Base-by-base conservation (phyloP, 2,888 invertebrate genomes). In the Xestobium rufovillosum region DNA sequence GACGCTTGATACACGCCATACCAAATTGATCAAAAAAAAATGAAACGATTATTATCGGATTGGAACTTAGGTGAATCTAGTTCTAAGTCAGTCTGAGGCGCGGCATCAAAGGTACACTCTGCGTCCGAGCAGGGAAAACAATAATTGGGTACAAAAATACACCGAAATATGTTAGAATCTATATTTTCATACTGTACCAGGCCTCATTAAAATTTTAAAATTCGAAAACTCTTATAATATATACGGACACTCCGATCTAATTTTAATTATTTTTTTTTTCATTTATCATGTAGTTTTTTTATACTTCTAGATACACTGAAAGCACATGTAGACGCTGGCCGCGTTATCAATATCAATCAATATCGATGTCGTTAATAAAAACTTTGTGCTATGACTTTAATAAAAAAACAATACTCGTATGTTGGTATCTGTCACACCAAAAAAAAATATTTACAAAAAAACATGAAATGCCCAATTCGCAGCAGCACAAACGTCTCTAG, bases 61-160 rank as follows among this genome's bases (percentile, higher is more conserved):
- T 42, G 16, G 31, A 6, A 19, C 23, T n/a, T 43, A 41, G 41
- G 34, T 29, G 48, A 49, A 45, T 55, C 61, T 61, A 61, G 56
- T 55, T 56, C 61, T 61, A 63, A 61, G 55, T 63, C 63, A 63
- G 63, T 63, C 63, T 56, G 55, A 56, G 53, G 57, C 57, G 49
- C 47, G 45, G 44, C 51, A 50, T 34, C 39, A 33, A 36, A 30
- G 45, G 49, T 48, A 45, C 42, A 52, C 56, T 59, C 56, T 58
- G 55, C 59, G 47, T 49, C 48, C 49, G 52, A 45, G 49, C 49
- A 55, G 57, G 59, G 50, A 47, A 58, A 56, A 61, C 61, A 64
- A 63, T 59, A 55, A 57, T 59, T 61, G 63, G 64, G 63, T 65
- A 66, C 65, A 66, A 66, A 66, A 65, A 66, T 66, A 65, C 66